A percentile compares a stretch with the other conserved stretches of the same genome.
These are phyloP conservation scores for Wasmannia auropunctata DNA, from an alignment of 1,140 invertebrate species.

Conservation along the genomic window DNA sequence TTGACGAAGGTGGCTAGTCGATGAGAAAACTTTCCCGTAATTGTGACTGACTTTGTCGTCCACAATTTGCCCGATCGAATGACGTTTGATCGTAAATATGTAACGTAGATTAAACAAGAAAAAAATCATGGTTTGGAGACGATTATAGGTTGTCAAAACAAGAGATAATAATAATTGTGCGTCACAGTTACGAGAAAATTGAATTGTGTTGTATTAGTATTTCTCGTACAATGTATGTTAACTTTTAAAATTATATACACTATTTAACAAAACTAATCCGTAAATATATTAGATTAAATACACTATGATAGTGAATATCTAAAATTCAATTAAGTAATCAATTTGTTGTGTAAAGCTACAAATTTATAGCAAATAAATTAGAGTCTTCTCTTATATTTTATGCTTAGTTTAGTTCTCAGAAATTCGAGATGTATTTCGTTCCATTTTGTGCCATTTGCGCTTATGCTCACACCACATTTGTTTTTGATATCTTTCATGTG, in stretches of 20 bases:
- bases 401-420: neutral
- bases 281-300: neutral
- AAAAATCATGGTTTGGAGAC: neutral
- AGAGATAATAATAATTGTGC: neutral
- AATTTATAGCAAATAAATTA: slow-evolving; percentile 20
- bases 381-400: neutral
- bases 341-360: neutral
- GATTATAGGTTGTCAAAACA: slow-evolving; percentile 2
- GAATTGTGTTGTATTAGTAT: neutral
- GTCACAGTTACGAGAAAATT: neutral
- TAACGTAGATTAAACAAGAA: neutral
- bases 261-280: neutral
- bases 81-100: slow-evolving; percentile 1
- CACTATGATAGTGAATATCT: neutral
- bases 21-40: slow-evolving; percentile 58
- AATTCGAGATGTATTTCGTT: neutral
- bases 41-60: slow-evolving; percentile 26
- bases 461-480: slow-evolving; percentile 4
- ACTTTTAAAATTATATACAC: neutral
- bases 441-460: neutral
- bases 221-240: neutral
- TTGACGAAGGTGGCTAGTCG: slow-evolving; percentile 42
- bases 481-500: slow-evolving; percentile 17
- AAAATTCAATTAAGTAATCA: slow-evolving; percentile 7
- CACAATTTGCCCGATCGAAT: neutral